Conservation (phyloP, 2,888 invertebrate genomes). For the Archips crataeganus region DNA sequence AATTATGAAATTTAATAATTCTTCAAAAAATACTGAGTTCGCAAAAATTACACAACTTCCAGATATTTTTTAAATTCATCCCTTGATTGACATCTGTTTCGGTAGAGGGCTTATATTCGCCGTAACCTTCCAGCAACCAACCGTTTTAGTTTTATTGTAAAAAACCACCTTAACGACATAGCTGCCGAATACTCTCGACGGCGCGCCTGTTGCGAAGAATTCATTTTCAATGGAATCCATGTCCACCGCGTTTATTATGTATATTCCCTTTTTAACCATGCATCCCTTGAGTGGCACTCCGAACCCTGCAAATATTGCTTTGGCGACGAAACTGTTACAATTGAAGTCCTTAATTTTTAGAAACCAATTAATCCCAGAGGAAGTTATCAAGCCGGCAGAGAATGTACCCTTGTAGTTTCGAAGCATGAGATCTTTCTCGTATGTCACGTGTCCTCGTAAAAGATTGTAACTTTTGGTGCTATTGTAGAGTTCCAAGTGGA, state of each 20-base stretch:
- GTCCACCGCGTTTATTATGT: constrained; percentile 9
- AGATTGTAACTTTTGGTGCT: background rate
- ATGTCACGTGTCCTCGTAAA: background rate
- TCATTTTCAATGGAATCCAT: constrained; percentile 2
- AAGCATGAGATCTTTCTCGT: constrained; percentile 5
- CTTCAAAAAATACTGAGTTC: no score
- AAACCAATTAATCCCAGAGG: constrained; percentile 13
- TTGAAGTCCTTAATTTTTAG: background rate
- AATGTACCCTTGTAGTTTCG: background rate
- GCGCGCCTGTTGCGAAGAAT: background rate
- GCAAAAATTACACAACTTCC: no score
- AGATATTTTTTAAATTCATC: no score
- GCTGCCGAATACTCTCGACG: background rate
- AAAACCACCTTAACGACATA: background rate
- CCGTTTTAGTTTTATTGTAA: background rate
- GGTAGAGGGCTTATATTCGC: background rate
- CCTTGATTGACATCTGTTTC: no score
- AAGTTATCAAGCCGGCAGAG: background rate
- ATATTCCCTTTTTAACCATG: constrained; percentile 12
- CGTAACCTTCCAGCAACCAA: background rate
- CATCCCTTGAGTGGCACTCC: background rate
- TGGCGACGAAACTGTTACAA: background rate
- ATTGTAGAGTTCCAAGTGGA: background rate
- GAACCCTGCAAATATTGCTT: background rate
- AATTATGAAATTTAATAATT: no score